Evolutionary conservation across 2,113 vertebrate species (phyloP), one percentile per base, ranked within the genome.

Genomic region (Zeus faber): DNA sequence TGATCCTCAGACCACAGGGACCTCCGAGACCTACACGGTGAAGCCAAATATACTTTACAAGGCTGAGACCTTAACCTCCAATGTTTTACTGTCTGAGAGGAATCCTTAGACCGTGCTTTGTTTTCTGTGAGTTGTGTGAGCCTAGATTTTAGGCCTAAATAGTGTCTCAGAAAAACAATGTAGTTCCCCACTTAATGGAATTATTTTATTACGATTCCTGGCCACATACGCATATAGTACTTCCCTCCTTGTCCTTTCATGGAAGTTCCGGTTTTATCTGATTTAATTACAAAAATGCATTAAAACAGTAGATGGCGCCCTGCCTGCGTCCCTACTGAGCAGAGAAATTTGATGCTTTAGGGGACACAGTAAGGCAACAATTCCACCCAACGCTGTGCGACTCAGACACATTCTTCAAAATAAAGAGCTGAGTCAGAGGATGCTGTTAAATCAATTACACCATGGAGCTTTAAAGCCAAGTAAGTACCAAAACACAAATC

Each of bases 291-390:
- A 39, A 50, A 33, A 54, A 25, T 58, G 60, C 40, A 49, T 14
- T 47, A 37, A 47, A 44, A 59, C 50, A 54, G 25, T 49, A n/a
- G n/a, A 46, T 69, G 73, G 72, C 58, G 10, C 24, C 11, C 8
- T 6, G 48, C 63, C 76, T 80, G 65, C 64, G 17, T 53, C 69
- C 57, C 47, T 74, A 65, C 58, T 79, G 56, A 69, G 41, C 25
- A 46, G 51, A 54, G 47, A 60, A 81, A 74, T 65, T 44, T 51
- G 54, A 40, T 23, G 60, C 58, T 78, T 73, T 65, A 51, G 56
- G 67, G 52, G 41, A 59, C 67, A 58, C 20, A 54, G 14, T 56
- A 52, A 62, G 23, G 49, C 17, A 56, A 16, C 44, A 53, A 65
- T 56, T 6, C 29, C 40, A 6, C 47, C 47, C 21, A n/a, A n/a